Evolutionary conservation across 2,888 invertebrate species (phyloP), one percentile per base, ranked within the genome.

Genomic region (Standfussiana lucernea): DNA sequence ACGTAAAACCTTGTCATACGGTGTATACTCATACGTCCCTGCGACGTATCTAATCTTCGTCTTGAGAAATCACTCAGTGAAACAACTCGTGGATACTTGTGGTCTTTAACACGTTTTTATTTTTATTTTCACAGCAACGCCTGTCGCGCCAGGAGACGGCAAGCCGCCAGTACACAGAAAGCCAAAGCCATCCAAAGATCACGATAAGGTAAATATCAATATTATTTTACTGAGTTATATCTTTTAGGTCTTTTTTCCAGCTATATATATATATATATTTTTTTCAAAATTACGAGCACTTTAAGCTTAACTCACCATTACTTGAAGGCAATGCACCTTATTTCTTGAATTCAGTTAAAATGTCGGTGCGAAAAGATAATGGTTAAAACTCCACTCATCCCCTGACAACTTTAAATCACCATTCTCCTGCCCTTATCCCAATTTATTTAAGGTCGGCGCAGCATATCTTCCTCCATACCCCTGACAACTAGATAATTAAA

Each of bases 131-230:
- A 0, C 92, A 93, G 95, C 91, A 86, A 93, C 96, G 77, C 92
- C 95, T 5, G 79, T 90, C 28, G 93, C 94, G 64, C 96, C 97
- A 75, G 97, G 97, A 70, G 97, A 97, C 88, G 97, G 97, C 90
- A 97, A 97, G 90, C 97, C 97, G 88, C 97, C 97, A 89, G 93
- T 97, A 92, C 97, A 97, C 88, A 94, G 96, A 92, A 96, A 96
- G 93, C 96, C 96, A 95, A 96, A 96, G 94, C 92, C 93, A 93
- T 92, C 96, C 95, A 96, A 96, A 95, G 96, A 96, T 89, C 93
- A 94, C 73, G 95, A 96, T 84, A 96, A 94, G 94, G 96, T 95
- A 77, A 7, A 32, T 59, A 56, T 13, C 5, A 53, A n/a, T 53
- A 53, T 6, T 53, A 28, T n/a, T n/a, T 53, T 24, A 50, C 50